Evolutionary conservation across 2,113 vertebrate species (phyloP).

Genomic region (Siniperca knerii): DNA sequence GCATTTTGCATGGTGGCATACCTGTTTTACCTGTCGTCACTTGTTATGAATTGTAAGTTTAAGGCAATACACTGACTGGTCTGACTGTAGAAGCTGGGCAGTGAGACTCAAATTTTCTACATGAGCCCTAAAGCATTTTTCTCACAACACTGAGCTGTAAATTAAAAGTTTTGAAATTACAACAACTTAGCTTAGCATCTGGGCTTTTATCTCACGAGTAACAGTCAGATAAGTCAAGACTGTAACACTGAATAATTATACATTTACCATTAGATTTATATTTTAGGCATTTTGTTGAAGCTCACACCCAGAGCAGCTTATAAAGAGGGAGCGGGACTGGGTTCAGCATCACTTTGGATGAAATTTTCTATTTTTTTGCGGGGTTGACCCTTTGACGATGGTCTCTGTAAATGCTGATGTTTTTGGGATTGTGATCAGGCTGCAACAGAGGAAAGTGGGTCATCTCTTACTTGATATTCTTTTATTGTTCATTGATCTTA

Average conservation of each 20-base stretch:
- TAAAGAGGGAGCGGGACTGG: not conserved
- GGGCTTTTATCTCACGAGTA: constrained; percentile 8
- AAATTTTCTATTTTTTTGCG: not conserved
- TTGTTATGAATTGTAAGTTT: constrained; percentile 46
- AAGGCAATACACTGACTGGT: constrained; percentile 57
- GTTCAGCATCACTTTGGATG: constrained; percentile 6
- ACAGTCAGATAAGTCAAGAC: constrained; percentile 17
- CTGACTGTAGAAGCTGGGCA: constrained; percentile 2
- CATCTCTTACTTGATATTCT: constrained; percentile 42
- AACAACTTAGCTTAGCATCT: not conserved
- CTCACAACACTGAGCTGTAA: constrained; percentile 32
- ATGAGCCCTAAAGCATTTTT: not conserved
- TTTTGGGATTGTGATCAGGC: not conserved
- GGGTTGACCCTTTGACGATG: not conserved
- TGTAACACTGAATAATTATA: constrained; percentile 37
- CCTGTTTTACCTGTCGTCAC: constrained; percentile 28
- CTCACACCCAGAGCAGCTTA: constrained; percentile 14
- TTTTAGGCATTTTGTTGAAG: constrained; percentile 25
- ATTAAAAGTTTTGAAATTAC: not conserved
- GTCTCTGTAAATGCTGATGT: not conserved
- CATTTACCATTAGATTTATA: constrained; percentile 11
- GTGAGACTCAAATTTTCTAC: not conserved
- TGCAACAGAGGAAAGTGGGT: constrained; percentile 5
- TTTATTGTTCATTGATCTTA: constrained; percentile 8
- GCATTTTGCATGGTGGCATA: constrained; percentile 57